phyloP scores from a whole-genome alignment of 2,888 invertebrate species.

The Hipparchia sbordonii region DNA sequence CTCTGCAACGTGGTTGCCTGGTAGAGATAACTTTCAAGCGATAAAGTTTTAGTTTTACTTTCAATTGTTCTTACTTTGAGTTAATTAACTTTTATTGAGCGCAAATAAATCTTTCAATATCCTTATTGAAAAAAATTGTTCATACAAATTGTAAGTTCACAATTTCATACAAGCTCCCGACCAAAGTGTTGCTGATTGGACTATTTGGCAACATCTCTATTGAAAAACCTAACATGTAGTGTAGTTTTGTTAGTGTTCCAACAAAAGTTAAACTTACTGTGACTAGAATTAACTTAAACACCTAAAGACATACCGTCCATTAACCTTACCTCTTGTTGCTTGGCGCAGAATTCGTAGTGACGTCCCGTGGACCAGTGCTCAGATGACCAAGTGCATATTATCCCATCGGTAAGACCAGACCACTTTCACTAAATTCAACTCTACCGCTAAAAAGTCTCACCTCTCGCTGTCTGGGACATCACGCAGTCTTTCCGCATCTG shows the following conservation, averaged over 20 bases:
- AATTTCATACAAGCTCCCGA: no score
- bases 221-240: neutral
- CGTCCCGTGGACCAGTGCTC: no score
- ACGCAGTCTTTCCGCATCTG: slow-evolving; percentile 87
- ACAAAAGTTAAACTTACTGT: neutral
- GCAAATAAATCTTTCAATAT: neutral
- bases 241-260: slow-evolving; percentile 11
- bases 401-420: neutral
- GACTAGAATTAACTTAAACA: neutral
- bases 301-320: neutral
- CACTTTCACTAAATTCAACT: neutral
- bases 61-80: no score
- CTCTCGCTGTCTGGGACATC: slow-evolving; percentile 95
- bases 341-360: no score
- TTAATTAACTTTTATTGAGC: neutral
- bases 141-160: no score
- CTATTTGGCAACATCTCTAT: no score
- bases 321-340: no score
- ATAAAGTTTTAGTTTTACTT: no score
- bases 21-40: no score
- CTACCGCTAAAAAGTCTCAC: slow-evolving; percentile 74
- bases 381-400: neutral
- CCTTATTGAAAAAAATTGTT: no score
- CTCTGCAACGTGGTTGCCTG: no score
- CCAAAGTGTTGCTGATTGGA: no score